phyloP scores from a whole-genome alignment of 2,113 vertebrate genomes.

The Engystomops pustulosus region DNA sequence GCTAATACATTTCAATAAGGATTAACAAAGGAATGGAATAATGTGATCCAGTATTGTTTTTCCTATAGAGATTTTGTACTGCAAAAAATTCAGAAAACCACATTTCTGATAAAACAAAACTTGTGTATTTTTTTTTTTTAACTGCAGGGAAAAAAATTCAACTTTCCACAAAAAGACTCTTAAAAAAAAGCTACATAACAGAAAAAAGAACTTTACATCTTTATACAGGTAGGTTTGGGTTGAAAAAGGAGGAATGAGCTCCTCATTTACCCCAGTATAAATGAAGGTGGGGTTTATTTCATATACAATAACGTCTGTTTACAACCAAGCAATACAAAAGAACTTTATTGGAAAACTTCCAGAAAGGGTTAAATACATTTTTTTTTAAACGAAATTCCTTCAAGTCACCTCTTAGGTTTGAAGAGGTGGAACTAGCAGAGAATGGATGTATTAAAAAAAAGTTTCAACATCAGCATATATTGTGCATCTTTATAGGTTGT shows the following conservation, averaged over 20 bases:
- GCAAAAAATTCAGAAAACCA: neutral
- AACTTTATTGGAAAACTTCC: constrained; percentile 54
- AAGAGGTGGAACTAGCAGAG: constrained; percentile 36
- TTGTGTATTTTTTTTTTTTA: constrained; percentile 44
- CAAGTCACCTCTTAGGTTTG: neutral
- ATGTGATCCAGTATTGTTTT: too few relatives aligned
- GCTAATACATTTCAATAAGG: too few relatives aligned
- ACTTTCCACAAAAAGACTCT: constrained; percentile 38
- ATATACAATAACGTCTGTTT: constrained; percentile 56
- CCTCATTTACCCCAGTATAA: constrained; percentile 7
- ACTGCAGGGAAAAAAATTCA: constrained; percentile 23
- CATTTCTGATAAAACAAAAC: constrained; percentile 40
- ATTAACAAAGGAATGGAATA: too few relatives aligned
- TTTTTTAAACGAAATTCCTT: constrained; percentile 46
- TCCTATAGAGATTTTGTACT: neutral
- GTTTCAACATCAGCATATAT: constrained; percentile 13
- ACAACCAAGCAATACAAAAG: constrained; percentile 59
- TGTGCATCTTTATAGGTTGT: constrained; percentile 33
- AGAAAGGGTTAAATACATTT: constrained; percentile 52
- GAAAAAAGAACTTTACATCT: constrained; percentile 54
- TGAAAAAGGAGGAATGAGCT: neutral
- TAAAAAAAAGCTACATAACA: constrained; percentile 48
- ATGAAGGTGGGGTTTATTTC: constrained; percentile 13
- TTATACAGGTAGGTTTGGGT: constrained; percentile 42
- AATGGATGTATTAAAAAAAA: constrained; percentile 29